Percentiles rank a stretch among this genome's conserved stretches.
phyloP scores from a whole-genome alignment of 2,888 invertebrate species.

The Alloscopus bannaensis region DNA sequence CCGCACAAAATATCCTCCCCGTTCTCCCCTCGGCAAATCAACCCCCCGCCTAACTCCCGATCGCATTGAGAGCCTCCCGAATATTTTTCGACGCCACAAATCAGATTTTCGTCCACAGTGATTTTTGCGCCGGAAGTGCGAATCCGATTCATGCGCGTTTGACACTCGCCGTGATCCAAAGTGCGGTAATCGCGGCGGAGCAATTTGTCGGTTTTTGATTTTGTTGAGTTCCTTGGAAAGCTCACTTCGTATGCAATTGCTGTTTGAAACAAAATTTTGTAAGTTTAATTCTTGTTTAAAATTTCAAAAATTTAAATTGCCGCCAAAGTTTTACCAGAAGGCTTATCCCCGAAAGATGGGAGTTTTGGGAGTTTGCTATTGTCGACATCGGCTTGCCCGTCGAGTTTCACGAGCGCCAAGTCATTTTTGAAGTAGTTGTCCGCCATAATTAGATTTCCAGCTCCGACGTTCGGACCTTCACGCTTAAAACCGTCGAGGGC shows the following conservation, averaged over 20 bases:
- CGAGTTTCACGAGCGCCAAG: constrained; percentile 12
- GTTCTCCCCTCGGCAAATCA: constrained; percentile 17
- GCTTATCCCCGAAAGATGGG: not conserved
- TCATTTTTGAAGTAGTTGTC: constrained; percentile 10
- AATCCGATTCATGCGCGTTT: constrained; percentile 19
- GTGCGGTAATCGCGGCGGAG: constrained; percentile 1
- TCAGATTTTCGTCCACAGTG: not conserved
- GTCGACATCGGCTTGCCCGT: not conserved
- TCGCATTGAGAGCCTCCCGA: constrained; percentile 27
- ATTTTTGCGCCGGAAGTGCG: not conserved
- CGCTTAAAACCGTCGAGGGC: constrained; percentile 1
- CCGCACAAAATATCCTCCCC: constrained; percentile 19
- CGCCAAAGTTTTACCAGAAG: no score
- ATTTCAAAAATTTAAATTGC: no score
- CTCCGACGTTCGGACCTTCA: not conserved
- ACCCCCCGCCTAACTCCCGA: constrained; percentile 23
- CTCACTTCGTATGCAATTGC: constrained; percentile 7
- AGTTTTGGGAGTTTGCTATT: not conserved
- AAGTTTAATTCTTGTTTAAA: no score
- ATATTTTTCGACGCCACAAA: constrained; percentile 39
- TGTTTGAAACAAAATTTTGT: no score
- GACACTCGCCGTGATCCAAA: constrained; percentile 18
- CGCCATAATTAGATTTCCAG: not conserved
- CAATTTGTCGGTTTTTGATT: not conserved
- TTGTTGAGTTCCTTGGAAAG: not conserved